Percentiles rank a stretch among this genome's conserved stretches.
Conservation (phyloP, 1,140 invertebrate genomes). For the Potamilus streckersoni region DNA sequence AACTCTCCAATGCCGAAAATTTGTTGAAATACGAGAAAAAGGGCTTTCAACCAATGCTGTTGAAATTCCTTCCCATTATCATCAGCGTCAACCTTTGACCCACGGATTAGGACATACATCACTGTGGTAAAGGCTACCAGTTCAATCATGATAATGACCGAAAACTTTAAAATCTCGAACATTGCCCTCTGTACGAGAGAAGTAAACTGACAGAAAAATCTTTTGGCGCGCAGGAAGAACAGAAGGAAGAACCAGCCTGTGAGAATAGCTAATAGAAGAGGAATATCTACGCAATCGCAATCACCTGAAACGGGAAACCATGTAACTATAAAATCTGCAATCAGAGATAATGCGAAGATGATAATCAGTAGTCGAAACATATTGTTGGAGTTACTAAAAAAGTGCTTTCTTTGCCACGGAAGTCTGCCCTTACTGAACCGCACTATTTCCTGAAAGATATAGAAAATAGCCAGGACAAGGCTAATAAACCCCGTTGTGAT, state of each 20-base stretch:
- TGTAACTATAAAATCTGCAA: conserved; percentile 31
- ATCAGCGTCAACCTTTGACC: not conserved
- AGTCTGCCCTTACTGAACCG: conserved; percentile 11
- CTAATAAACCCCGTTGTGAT: conserved; percentile 17
- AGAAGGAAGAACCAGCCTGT: conserved; percentile 40
- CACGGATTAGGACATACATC: conserved; percentile 33
- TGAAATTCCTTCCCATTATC: not conserved
- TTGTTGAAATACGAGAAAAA: conserved; percentile 40
- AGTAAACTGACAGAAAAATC: conserved; percentile 42
- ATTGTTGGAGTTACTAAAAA: conserved; percentile 11
- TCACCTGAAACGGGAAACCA: not conserved
- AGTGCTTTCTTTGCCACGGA: not conserved
- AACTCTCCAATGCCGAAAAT: conserved; percentile 51
- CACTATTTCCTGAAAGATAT: conserved; percentile 7
- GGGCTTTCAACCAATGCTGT: too few species aligned
- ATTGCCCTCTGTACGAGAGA: conserved; percentile 40
- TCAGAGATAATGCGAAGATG: conserved; percentile 32
- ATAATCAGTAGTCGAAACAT: conserved; percentile 37
- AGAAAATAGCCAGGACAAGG: conserved; percentile 19
- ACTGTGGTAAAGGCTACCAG: conserved; percentile 44
- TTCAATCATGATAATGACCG: conserved; percentile 37
- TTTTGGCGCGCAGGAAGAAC: conserved; percentile 37
- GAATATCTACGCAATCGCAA: not conserved
- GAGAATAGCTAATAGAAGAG: conserved; percentile 34
- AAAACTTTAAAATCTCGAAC: conserved; percentile 40